Evolutionary conservation across 2,113 vertebrate species (phyloP), one percentile per base, ranked within the genome.

Genomic region (Choloepus hoffmanni): DNA sequence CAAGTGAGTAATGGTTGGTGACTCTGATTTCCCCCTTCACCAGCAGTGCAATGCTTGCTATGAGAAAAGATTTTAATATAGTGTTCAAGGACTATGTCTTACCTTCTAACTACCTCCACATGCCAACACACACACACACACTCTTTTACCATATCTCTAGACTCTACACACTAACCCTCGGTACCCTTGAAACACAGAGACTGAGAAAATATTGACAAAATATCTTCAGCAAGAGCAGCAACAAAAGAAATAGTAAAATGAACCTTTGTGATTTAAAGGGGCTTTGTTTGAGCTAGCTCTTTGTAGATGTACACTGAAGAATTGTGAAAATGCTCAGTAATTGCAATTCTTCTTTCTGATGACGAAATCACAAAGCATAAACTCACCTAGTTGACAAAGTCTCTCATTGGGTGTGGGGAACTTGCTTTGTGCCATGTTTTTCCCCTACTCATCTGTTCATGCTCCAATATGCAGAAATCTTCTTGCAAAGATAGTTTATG

Each of bases 301-400:
- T 95, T 87, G 73, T 60, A 58, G 50, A 92, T 78, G 68, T 9
- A 14, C 0, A 33, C 73, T 84, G 62, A 88, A 94, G 89, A 97
- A 92, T 48, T 91, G 67, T 68, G 93, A 89, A 86, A 92, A 92
- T 85, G 28, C 79, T 67, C 36, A 58, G 43, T 94, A 73, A 91
- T 83, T 82, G 1, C 50, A 78, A 48, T 21, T 62, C 26, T 92
- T 73, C 81, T 45, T 33, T 23, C 43, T 88, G 70, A 86, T 92
- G 67, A 84, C 88, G 85, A 74, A 96, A 92, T 84, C 28, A 10
- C 33, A 87, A 94, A 95, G 93, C 73, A 74, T 89, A 90, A 90
- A 45, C 90, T 90, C 74, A 70, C 28, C 24, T 95, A 63, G 73
- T 30, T 89, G 84, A 84, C n/a, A 60, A 13, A 23, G 2, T 65